phyloP scores from a whole-genome alignment of 2,888 invertebrate genomes.

The Glyphotaelius pellucidus region DNA sequence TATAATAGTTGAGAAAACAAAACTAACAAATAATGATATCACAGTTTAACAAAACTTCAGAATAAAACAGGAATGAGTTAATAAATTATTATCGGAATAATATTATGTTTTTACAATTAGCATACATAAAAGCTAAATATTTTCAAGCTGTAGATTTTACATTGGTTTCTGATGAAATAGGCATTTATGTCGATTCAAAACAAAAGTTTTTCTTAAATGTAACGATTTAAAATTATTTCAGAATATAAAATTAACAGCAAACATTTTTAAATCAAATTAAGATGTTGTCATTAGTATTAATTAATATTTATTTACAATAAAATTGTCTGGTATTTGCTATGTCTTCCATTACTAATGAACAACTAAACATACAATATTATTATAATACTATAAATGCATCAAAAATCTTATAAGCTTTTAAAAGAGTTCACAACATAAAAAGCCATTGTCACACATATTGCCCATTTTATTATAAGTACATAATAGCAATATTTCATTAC shows the following conservation, averaged over 20 bases:
- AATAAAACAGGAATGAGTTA: neutral
- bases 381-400: neutral
- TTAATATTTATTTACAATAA: neutral
- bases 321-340: neutral
- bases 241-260: neutral
- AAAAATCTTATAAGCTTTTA: neutral
- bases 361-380: neutral
- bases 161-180: neutral
- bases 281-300: neutral
- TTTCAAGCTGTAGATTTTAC: neutral
- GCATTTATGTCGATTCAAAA: too few relatives aligned
- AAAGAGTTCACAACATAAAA: neutral
- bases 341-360: neutral
- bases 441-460: neutral
- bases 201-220: neutral
- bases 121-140: too few relatives aligned
- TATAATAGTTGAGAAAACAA: neutral
- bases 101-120: neutral
- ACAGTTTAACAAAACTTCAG: neutral
- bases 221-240: neutral
- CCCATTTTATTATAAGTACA: too few relatives aligned
- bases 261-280: neutral
- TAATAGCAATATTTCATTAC: too few relatives aligned
- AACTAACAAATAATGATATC: neutral
- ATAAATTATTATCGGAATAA: neutral